These are phyloP conservation scores for Diorhabda sublineata DNA, from an alignment of 1,140 invertebrate species.

Conservation along the genomic window DNA sequence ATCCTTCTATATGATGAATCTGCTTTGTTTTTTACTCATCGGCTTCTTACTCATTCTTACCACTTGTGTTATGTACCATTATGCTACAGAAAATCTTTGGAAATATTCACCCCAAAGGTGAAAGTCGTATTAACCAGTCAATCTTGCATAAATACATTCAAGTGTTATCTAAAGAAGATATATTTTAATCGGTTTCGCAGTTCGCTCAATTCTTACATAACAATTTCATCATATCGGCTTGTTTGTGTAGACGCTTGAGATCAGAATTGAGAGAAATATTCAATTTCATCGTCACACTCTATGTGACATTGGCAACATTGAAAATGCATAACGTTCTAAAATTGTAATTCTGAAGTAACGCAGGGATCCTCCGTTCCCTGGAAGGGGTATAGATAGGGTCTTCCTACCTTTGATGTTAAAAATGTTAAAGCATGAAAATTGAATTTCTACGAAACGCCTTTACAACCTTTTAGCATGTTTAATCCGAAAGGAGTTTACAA, in stretches of 20 bases:
- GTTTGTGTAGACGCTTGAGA: not conserved
- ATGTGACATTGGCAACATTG: slow-evolving; percentile 32
- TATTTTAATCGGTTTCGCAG: not conserved
- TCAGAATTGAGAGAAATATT: slow-evolving; percentile 27
- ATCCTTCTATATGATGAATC: no score
- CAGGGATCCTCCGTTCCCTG: slow-evolving; percentile 21
- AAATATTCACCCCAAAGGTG: no score
- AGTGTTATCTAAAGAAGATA: no score
- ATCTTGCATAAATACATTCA: no score
- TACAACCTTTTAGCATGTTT: slow-evolving; percentile 40
- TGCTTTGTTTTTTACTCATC: no score
- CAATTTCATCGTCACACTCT: slow-evolving; percentile 29
- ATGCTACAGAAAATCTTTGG: no score
- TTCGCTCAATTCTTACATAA: not conserved
- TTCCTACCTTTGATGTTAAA: slow-evolving; percentile 40
- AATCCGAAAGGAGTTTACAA: slow-evolving; percentile 36
- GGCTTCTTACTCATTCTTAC: no score
- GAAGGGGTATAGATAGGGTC: slow-evolving; percentile 27
- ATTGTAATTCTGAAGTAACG: slow-evolving; percentile 31
- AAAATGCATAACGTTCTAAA: slow-evolving; percentile 37
- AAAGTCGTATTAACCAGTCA: no score
- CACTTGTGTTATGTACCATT: no score
- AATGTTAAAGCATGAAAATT: slow-evolving; percentile 41
- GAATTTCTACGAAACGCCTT: slow-evolving; percentile 38
- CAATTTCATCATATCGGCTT: not conserved